Evolutionary conservation across 2,888 invertebrate species (phyloP).

Genomic region (Siphonodentalium dalli): DNA sequence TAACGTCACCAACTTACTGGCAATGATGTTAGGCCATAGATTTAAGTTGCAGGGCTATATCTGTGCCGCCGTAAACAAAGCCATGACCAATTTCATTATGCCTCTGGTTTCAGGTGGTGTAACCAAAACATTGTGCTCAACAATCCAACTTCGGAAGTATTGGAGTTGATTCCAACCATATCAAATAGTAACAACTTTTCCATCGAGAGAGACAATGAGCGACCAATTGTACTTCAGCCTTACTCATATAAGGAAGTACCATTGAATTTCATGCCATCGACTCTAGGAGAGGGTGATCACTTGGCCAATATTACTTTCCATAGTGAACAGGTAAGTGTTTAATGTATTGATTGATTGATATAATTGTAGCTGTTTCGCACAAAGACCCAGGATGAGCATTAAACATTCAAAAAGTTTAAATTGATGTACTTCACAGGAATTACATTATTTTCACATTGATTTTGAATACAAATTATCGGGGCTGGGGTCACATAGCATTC

Average conservation of each 20-base stretch:
- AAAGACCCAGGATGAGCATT: no score
- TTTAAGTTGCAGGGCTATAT: no score
- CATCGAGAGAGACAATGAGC: slow-evolving; percentile 54
- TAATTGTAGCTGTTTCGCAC: not conserved
- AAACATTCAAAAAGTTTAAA: no score
- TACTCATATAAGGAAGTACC: slow-evolving; percentile 46
- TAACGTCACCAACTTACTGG: no score
- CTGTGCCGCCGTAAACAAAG: no score
- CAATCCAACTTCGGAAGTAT: slow-evolving; percentile 61
- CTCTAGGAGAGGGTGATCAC: slow-evolving; percentile 59
- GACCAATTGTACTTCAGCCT: slow-evolving; percentile 47
- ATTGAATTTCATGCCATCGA: slow-evolving; percentile 63
- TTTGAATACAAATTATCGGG: no score
- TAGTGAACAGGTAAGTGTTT: slow-evolving; percentile 55
- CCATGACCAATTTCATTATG: no score
- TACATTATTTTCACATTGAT: no score
- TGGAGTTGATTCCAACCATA: slow-evolving; percentile 54
- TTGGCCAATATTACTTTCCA: slow-evolving; percentile 55
- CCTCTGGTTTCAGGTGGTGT: slow-evolving; percentile 45
- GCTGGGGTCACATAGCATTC: no score
- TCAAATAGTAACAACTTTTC: slow-evolving; percentile 64
- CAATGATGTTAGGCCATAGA: no score
- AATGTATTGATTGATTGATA: not conserved
- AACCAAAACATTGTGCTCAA: slow-evolving; percentile 52
- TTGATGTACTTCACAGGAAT: no score